Base-by-base conservation (phyloP, 2,797 vertebrate genomes). In the Tolypeutes matacus region DNA sequence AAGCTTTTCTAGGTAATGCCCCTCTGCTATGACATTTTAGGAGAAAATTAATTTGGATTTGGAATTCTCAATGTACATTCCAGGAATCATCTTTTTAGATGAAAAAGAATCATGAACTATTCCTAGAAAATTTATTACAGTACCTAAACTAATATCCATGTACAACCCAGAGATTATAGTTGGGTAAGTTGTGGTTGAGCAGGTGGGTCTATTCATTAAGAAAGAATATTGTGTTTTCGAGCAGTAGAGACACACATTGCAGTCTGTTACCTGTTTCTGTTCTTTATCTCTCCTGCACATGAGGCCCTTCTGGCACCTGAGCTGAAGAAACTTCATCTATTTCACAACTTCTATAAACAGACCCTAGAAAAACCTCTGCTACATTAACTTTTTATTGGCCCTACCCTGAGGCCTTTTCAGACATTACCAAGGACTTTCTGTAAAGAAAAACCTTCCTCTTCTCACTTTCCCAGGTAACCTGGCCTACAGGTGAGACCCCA, bases 251-350 rank as follows among this genome's bases (percentile, higher is more conserved):
- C 0, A 46, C 14, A 2, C 29, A 53, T 53, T 3, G 5, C 0
- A 4, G 5, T 13, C 10, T 7, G 4, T 0, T 1, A 7, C 20
- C 9, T 12, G 1, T 39, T 27, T 13, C 2, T 31, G 29, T 18
- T 5, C 12, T 13, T 31, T 21, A 6, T 14, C 11, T 21, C 46
- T 53, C 23, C 27, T 0, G 0, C 2, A n/a, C 0, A 0, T 14
- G 27, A 51, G 7, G 42, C 0, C 20, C 2, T 11, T 13, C 46
- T 7, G 67, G 7, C 11, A 1, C 36, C 25, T 31, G 10, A 8
- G 7, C 7, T 18, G 0, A 3, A 11, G 62, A 53, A 53, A 36
- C 13, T 10, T 21, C 7, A 4, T 3, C 9, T 8, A 20, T 29
- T 34, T 0, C 15, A 10, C 0, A 0, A 20, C 25, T 0, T 69